Conservation (phyloP, 2,797 vertebrate genomes). For the Sternotherus odoratus region DNA sequence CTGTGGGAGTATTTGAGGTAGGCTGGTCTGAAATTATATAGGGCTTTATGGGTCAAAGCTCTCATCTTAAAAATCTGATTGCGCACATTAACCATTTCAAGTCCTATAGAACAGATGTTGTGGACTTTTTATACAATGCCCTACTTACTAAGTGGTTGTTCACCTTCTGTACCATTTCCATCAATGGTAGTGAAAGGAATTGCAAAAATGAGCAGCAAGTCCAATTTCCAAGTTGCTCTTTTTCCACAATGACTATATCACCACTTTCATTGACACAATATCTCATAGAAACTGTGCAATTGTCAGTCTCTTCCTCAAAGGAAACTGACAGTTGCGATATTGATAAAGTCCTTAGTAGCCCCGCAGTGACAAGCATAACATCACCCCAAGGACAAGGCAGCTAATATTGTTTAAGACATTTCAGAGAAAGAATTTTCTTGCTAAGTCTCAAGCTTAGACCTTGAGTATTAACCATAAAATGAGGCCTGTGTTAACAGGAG, state of each 20-base stretch:
- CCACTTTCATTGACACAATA: not conserved
- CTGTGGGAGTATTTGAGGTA: not conserved
- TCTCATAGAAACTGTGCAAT: not conserved
- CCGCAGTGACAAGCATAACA: not conserved
- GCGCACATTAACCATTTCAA: not conserved
- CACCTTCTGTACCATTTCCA: not conserved
- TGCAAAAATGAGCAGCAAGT: not conserved
- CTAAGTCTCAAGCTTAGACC: not conserved
- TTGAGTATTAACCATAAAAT: not conserved
- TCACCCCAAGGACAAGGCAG: not conserved
- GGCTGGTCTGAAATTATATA: not conserved
- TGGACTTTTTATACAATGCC: not conserved
- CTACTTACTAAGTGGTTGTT: not conserved
- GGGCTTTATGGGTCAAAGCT: not conserved
- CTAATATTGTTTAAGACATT: not conserved
- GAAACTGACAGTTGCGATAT: not conserved
- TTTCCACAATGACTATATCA: not conserved
- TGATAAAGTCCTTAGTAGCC: not conserved
- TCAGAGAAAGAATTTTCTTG: not conserved
- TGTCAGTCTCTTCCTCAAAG: not conserved
- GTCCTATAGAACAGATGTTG: not conserved
- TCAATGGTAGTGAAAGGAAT: not conserved
- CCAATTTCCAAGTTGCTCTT: not conserved
- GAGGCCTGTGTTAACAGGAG: not conserved
- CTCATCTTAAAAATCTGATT: not conserved